These are phyloP conservation scores for Holotrichia oblita DNA, from an alignment of 1,140 invertebrate genomes.

Conservation along the genomic window DNA sequence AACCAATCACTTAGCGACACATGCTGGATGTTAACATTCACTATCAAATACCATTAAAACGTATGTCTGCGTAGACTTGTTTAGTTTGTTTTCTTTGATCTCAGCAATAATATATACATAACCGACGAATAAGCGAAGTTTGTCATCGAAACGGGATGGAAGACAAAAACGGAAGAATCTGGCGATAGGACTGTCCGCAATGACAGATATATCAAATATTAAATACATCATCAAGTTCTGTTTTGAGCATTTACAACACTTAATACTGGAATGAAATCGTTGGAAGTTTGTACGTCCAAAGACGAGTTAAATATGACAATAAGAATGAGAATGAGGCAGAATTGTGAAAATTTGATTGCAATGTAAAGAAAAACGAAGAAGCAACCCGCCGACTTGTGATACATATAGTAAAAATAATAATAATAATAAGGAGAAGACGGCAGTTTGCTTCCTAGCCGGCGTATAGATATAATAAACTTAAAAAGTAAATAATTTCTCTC, in stretches of 20 bases:
- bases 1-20: slow-evolving; percentile 40
- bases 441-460: slow-evolving; percentile 20
- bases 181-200: slow-evolving; percentile 41
- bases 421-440: background rate
- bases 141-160: background rate
- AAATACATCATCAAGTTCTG: background rate
- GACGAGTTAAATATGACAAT: slow-evolving; percentile 56
- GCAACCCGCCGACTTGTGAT: slow-evolving; percentile 11
- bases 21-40: background rate
- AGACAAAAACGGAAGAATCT: background rate
- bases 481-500: slow-evolving; percentile 30
- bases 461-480: slow-evolving; percentile 34
- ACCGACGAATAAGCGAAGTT: slow-evolving; percentile 3
- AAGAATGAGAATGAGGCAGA: slow-evolving; percentile 57
- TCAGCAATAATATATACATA: slow-evolving; percentile 51
- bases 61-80: background rate
- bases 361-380: slow-evolving; percentile 30
- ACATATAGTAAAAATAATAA: slow-evolving; percentile 2
- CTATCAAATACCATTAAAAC: background rate
- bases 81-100: slow-evolving; percentile 45
- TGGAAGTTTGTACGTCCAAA: slow-evolving; percentile 25
- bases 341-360: slow-evolving; percentile 32
- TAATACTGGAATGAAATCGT: background rate
- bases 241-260: background rate
- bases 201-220: background rate